Percentiles rank a stretch among this genome's conserved stretches.
Conservation (phyloP, 2,113 vertebrate species). For the Ameiurus melas region DNA sequence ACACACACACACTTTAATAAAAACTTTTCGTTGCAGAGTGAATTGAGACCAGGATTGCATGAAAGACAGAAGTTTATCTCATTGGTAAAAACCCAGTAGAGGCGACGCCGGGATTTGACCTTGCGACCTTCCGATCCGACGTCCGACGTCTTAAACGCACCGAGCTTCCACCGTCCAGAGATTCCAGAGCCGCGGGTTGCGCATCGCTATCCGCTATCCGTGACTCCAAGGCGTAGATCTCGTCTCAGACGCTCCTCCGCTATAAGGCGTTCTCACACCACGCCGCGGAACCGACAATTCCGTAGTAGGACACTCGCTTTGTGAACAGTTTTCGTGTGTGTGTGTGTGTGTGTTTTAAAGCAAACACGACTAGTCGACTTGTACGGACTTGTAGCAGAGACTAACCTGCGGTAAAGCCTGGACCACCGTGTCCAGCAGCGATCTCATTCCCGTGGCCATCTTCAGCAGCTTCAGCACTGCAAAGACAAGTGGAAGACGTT, state of each 20-base stretch:
- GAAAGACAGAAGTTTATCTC: neutral
- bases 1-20: neutral
- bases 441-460: slow-evolving; percentile 97
- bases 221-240: neutral
- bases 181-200: neutral
- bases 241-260: too few relatives aligned
- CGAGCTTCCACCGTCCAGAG: neutral
- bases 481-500: slow-evolving; percentile 35
- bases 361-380: too few relatives aligned
- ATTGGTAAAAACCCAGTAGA: neutral
- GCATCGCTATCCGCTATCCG: neutral
- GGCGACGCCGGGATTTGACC: neutral
- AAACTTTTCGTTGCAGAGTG: too few relatives aligned
- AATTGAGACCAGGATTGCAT: neutral
- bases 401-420: slow-evolving; percentile 95
- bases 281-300: neutral
- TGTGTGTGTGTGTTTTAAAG: too few relatives aligned
- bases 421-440: slow-evolving; percentile 93
- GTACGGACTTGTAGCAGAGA: neutral
- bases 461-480: slow-evolving; percentile 94
- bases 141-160: neutral
- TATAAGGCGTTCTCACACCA: too few relatives aligned
- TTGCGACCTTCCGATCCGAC: neutral
- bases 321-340: too few relatives aligned
- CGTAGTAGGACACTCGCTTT: too few relatives aligned